phyloP scores from a whole-genome alignment of 2,888 invertebrate genomes.

The Eristalis tenax region DNA sequence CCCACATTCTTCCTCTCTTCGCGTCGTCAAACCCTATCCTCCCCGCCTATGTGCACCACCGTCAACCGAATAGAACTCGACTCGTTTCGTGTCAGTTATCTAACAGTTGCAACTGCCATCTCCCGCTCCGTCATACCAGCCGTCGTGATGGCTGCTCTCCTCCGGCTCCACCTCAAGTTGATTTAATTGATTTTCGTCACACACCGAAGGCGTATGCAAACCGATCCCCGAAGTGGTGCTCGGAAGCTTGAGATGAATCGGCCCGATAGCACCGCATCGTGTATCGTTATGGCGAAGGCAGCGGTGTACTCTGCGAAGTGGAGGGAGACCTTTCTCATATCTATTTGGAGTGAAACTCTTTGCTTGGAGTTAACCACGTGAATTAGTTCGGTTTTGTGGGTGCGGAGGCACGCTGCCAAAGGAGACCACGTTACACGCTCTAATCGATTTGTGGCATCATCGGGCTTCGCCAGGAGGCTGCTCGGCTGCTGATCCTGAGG shows the following conservation, averaged over 20 bases:
- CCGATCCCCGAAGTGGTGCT: conserved; percentile 12
- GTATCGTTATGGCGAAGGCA: too few species aligned
- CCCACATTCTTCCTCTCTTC: too few species aligned
- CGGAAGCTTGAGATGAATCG: conserved; percentile 54
- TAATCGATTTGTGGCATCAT: conserved; percentile 71
- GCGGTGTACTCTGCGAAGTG: not conserved
- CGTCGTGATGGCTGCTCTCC: not conserved
- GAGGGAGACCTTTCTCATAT: not conserved
- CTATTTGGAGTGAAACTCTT: conserved; percentile 50
- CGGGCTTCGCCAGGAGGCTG: conserved; percentile 13
- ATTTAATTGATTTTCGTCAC: conserved; percentile 62
- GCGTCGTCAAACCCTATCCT: too few species aligned
- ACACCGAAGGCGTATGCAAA: conserved; percentile 11
- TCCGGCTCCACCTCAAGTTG: not conserved
- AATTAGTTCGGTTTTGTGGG: conserved; percentile 44
- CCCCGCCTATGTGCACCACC: too few species aligned
- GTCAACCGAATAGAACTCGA: not conserved
- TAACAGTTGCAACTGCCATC: conserved; percentile 28
- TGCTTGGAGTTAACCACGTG: conserved; percentile 36
- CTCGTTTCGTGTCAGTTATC: conserved; percentile 37
- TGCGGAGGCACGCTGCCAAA: conserved; percentile 41
- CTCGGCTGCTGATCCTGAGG: not conserved
- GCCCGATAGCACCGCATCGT: conserved; percentile 40
- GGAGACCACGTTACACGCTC: conserved; percentile 57
- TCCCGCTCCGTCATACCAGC: not conserved